Evolutionary conservation across 2,888 invertebrate genomes (phyloP).

Genomic region (Oscheius onirici): DNA sequence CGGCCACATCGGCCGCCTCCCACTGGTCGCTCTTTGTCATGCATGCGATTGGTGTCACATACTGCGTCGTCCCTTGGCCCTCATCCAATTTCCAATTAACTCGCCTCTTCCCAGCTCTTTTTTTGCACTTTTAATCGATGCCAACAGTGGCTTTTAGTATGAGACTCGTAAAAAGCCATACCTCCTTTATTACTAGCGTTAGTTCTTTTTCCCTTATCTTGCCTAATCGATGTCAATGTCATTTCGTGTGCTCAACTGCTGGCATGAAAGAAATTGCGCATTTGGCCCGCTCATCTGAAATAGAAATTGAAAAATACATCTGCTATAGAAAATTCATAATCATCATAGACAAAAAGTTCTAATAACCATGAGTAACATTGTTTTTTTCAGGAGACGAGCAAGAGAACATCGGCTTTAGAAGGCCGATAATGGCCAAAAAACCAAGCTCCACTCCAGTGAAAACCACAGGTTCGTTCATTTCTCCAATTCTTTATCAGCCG

Average conservation of each 20-base stretch:
- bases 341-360: too few relatives aligned
- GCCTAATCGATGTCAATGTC: conserved; percentile 26
- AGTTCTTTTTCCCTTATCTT: neutral
- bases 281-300: neutral
- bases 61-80: conserved; percentile 14
- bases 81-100: conserved; percentile 5
- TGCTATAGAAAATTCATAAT: too few relatives aligned
- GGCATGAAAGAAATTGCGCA: conserved; percentile 5
- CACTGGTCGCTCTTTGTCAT: conserved; percentile 20
- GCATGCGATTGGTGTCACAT: conserved; percentile 30
- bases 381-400: conserved; percentile 5
- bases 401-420: conserved; percentile 11
- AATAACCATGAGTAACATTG: too few relatives aligned
- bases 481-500: too few relatives aligned
- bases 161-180: too few relatives aligned
- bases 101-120: neutral
- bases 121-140: conserved; percentile 6
- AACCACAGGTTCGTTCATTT: neutral
- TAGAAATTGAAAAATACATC: too few relatives aligned
- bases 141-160: neutral
- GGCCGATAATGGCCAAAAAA: neutral
- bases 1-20: neutral
- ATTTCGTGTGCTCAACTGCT: conserved; percentile 29
- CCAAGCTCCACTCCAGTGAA: neutral
- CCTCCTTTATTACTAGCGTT: too few relatives aligned